Conservation (phyloP, 2,113 vertebrate species). For the Mesitornis unicolor region DNA sequence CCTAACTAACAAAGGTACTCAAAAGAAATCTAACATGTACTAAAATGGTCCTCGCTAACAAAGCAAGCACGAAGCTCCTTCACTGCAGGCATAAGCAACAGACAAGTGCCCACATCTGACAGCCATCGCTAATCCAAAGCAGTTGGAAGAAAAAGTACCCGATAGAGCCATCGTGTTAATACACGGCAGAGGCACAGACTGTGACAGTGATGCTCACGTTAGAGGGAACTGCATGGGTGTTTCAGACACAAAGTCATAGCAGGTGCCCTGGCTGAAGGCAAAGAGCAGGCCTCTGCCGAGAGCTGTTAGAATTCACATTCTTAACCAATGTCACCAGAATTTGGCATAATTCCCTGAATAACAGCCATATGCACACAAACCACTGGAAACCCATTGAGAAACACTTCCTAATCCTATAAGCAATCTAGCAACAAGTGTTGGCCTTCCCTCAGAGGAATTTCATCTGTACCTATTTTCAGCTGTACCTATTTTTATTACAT, state of each 20-base stretch:
- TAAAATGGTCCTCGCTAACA: background rate
- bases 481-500: background rate
- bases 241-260: background rate
- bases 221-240: background rate
- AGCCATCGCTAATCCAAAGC: background rate
- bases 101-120: background rate
- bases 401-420: background rate
- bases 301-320: background rate
- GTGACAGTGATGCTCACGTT: fast-evolving
- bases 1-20: background rate
- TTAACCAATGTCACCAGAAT: background rate
- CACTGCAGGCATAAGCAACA: background rate
- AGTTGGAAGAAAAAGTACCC: background rate
- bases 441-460: background rate
- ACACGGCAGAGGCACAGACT: background rate
- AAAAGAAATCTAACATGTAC: background rate
- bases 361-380: background rate
- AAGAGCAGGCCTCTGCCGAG: background rate
- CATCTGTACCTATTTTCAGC: background rate
- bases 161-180: background rate
- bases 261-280: background rate
- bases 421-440: background rate
- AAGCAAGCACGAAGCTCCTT: background rate
- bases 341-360: background rate
- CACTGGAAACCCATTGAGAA: background rate